A percentile compares a stretch with the other conserved stretches of the same genome.
Evolutionary conservation across 2,797 vertebrate genomes (phyloP).

Genomic region (Streptopelia turtur): DNA sequence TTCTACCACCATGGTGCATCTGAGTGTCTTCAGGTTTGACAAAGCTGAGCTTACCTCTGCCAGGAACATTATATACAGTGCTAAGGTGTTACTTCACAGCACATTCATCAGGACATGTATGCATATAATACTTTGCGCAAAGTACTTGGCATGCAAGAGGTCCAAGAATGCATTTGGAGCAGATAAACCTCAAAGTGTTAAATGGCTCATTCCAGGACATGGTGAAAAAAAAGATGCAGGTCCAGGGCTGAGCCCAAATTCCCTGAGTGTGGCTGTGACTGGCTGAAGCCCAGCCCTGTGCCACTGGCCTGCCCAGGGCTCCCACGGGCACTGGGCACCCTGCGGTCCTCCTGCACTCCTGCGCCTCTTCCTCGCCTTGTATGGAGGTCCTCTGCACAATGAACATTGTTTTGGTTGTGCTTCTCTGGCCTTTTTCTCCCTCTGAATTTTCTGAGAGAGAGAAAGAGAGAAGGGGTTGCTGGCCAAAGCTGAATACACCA

Average conservation of each 20-base stretch:
- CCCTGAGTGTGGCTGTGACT: background rate
- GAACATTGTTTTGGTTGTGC: background rate
- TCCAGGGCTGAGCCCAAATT: background rate
- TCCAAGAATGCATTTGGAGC: background rate
- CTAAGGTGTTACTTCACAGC: background rate
- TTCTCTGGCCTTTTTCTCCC: conserved; percentile 36
- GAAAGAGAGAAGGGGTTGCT: background rate
- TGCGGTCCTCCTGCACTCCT: background rate
- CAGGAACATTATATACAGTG: background rate
- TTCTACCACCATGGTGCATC: background rate
- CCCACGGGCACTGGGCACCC: background rate
- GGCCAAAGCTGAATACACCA: conserved; percentile 10
- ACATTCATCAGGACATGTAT: background rate
- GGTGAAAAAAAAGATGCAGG: background rate
- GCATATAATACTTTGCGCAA: background rate
- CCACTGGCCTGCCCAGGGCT: background rate
- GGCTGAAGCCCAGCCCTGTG: background rate
- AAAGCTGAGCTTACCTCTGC: background rate
- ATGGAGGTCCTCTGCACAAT: background rate
- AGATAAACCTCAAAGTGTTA: background rate
- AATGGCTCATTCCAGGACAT: background rate
- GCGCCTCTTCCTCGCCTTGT: background rate
- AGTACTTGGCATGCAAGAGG: background rate
- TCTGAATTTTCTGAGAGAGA: background rate
- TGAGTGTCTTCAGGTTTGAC: background rate